A percentile compares a stretch with the other conserved stretches of the same genome.
Conservation (phyloP, 1,140 invertebrate species). For the Formica selysi region DNA sequence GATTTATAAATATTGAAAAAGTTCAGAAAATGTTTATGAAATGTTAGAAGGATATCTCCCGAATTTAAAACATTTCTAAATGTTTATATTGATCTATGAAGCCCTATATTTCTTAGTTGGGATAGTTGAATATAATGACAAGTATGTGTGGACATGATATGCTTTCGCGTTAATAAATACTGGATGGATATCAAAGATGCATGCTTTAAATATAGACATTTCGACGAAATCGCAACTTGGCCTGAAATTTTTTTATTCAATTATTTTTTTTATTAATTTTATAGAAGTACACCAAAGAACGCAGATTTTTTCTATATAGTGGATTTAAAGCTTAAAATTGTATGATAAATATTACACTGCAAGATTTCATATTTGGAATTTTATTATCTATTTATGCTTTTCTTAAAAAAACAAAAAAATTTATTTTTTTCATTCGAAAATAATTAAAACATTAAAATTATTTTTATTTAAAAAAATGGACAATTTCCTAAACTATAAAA, state of each 20-base stretch:
- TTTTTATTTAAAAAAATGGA: too few species aligned
- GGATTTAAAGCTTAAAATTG: too few species aligned
- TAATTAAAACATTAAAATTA: too few species aligned
- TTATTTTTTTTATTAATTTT: too few species aligned
- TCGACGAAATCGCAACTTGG: neutral
- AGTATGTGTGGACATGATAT: neutral
- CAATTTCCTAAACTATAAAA: too few species aligned
- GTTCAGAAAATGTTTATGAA: neutral
- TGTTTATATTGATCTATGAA: neutral
- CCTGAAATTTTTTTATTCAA: neutral
- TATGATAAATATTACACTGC: neutral
- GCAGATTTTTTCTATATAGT: too few species aligned
- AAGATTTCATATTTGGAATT: slow-evolving; percentile 2
- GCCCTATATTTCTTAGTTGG: too few species aligned
- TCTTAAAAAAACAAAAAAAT: too few species aligned
- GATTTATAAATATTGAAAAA: neutral
- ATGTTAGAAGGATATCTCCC: neutral
- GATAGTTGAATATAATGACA: neutral
- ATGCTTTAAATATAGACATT: neutral
- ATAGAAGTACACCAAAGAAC: too few species aligned
- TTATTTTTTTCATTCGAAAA: too few species aligned
- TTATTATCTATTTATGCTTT: neutral
- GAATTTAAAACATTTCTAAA: neutral
- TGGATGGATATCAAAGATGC: neutral
- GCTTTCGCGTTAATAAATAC: neutral